Percentiles rank a stretch among this genome's conserved stretches.
phyloP scores from a whole-genome alignment of 2,888 invertebrate genomes.

The Cephonodes hylas region DNA sequence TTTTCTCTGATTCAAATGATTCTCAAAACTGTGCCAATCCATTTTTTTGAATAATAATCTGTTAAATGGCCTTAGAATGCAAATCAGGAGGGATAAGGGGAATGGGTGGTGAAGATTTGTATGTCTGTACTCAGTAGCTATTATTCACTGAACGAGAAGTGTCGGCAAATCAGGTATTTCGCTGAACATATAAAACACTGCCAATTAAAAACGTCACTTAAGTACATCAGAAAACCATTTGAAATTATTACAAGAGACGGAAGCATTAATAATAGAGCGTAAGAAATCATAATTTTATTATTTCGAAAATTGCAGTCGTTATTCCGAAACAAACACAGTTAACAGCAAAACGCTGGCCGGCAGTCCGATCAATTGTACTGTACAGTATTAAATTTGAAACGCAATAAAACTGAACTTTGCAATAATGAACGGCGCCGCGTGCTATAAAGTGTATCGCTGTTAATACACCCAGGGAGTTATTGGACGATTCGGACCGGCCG shows the following conservation, averaged over 20 bases:
- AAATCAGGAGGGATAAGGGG: too few relatives aligned
- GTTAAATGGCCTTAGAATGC: too few relatives aligned
- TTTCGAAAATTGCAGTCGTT: conserved; percentile 38
- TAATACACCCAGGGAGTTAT: conserved; percentile 70
- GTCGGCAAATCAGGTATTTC: too few relatives aligned
- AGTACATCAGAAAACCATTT: too few relatives aligned
- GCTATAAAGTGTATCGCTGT: conserved; percentile 72
- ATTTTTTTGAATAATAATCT: too few relatives aligned
- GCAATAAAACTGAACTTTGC: conserved; percentile 69
- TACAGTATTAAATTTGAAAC: conserved; percentile 62
- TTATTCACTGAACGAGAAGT: too few relatives aligned
- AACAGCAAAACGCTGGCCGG: conserved; percentile 21
- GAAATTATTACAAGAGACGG: neutral
- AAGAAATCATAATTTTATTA: neutral
- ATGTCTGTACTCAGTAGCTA: too few relatives aligned
- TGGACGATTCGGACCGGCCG: conserved; percentile 53
- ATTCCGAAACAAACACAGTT: neutral
- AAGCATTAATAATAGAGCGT: neutral
- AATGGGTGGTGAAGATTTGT: too few relatives aligned
- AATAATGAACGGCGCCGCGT: conserved; percentile 73
- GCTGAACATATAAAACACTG: too few relatives aligned
- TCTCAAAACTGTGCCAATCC: too few relatives aligned
- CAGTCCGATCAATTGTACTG: conserved; percentile 64
- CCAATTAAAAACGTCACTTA: too few relatives aligned
- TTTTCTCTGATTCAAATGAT: too few relatives aligned